Evolutionary conservation across 2,888 invertebrate genomes (phyloP), one percentile per base, ranked within the genome.

Genomic region (Ceratothoa steindachneri): DNA sequence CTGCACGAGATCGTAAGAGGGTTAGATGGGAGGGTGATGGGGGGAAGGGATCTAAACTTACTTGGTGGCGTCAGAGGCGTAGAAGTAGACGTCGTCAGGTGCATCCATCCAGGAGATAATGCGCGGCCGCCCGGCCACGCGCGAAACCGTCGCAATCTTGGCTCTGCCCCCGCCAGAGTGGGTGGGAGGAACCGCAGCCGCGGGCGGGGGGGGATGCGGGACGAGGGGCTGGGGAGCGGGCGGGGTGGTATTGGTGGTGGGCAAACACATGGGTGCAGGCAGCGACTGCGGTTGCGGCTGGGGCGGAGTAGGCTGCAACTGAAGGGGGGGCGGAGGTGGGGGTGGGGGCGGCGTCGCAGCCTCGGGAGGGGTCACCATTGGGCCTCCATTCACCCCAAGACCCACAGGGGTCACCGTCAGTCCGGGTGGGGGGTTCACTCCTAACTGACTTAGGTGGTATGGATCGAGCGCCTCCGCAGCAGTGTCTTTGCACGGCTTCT

Each of bases 31-130:
- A n/a, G n/a, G n/a, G n/a, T n/a, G n/a, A n/a, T n/a, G n/a, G n/a
- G n/a, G n/a, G n/a, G n/a, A n/a, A n/a, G n/a, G n/a, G n/a, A n/a
- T n/a, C 31, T 3, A 22, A 31, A 60, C 75, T 53, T 69, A 80
- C 96, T 93, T 96, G 86, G 93, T 93, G 82, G 89, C 88, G 82
- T 93, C 93, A 66, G 93, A 94, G 82, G 95, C 95, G 84, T 93
- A 89, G 87, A 95, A 97, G 87, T 94, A 97, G 81, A 97, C 92
- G 87, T 97, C 97, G 84, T 97, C 97, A 27, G 96, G 96, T 74
- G 96, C 96, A 86, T 97, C 97, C 91, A 95, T 95, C 95, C 95
- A 96, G 83, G 95, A 95, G 84, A 96, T 94, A 82, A 95, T 93
- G 83, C 95, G 94, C 30, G 77, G 80, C 68, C 93, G 89, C 31